Conservation (phyloP, 2,888 invertebrate genomes). For the Rambutsinella grinnellia region DNA sequence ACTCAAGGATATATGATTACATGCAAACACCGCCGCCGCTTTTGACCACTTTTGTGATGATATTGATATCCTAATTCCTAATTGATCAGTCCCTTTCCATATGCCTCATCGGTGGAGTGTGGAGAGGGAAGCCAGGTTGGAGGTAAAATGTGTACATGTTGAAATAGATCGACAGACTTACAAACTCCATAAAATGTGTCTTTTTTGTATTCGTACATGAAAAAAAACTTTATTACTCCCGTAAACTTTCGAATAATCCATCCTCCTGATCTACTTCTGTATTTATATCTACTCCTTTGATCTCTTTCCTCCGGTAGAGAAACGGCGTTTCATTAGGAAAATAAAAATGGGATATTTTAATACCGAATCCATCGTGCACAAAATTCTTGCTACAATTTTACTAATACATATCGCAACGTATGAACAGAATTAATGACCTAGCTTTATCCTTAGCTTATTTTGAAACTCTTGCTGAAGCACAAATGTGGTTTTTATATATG, state of each 20-base stretch:
- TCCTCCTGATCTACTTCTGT: conserved; percentile 10
- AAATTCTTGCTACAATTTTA: background rate
- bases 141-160: background rate
- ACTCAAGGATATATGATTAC: too few species aligned
- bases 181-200: conserved; percentile 23
- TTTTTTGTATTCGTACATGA: conserved; percentile 11
- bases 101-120: conserved; percentile 27
- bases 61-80: conserved; percentile 46
- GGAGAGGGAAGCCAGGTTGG: background rate
- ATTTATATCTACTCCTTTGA: conserved; percentile 26
- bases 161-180: background rate
- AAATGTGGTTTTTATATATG: too few species aligned
- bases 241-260: conserved; percentile 43
- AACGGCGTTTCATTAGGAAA: background rate
- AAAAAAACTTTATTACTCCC: conserved; percentile 2
- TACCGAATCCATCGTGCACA: background rate
- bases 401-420: background rate
- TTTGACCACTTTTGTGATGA: conserved; percentile 16
- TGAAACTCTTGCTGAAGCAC: too few species aligned
- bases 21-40: conserved; percentile 13
- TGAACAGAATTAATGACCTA: background rate
- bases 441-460: background rate
- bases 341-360: background rate
- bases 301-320: conserved; percentile 8
- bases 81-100: conserved; percentile 49